Base-by-base conservation (phyloP, 2,888 invertebrate species). In the Carterocephalus palaemon region DNA sequence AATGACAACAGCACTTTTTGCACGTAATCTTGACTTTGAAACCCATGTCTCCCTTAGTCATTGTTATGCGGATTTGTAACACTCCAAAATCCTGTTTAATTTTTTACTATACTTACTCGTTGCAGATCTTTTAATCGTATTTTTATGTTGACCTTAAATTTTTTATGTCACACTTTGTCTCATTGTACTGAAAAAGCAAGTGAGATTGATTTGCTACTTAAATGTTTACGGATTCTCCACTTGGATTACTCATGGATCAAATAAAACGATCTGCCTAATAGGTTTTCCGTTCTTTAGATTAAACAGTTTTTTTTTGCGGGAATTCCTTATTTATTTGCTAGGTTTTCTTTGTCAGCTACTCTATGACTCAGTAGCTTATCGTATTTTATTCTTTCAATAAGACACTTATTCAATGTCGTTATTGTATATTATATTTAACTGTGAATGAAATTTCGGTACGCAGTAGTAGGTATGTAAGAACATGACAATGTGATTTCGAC, bases 31-130 rank as follows among this genome's bases (percentile, higher is more conserved):
- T 64, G 64, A 64, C 64, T 68, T 64, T 63, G 67, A 63, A 50
- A 60, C 60, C 42, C 59, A 57, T 60, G 59, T 63, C 62, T 53
- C 55, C 66, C 68, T 68, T 72, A 69, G 70, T 72, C 64, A 70
- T 66, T 71, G 64, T 58, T 64, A 70, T 71, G 58, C 63, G 57
- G 68, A 75, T 72, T 70, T 64, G 33, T 29, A 16, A 20, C 20
- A 62, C 64, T 61, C 61, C 62, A 65, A 54, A 69, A 76, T 76
- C 78, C 73, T 76, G 77, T 75, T 82, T 56, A 58, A 42, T 73
- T 75, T 71, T 76, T 69, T 58, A 51, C 47, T 49, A 45, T 28
- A 36, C 31, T 49, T 46, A 54, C 40, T 52, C 45, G 52, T 34
- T 49, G 45, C 37, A 39, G 32, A 38, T 50, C 47, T 52, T 47